Evolutionary conservation across 2,797 vertebrate genomes (phyloP).

Genomic region (Discoglossus pictus): DNA sequence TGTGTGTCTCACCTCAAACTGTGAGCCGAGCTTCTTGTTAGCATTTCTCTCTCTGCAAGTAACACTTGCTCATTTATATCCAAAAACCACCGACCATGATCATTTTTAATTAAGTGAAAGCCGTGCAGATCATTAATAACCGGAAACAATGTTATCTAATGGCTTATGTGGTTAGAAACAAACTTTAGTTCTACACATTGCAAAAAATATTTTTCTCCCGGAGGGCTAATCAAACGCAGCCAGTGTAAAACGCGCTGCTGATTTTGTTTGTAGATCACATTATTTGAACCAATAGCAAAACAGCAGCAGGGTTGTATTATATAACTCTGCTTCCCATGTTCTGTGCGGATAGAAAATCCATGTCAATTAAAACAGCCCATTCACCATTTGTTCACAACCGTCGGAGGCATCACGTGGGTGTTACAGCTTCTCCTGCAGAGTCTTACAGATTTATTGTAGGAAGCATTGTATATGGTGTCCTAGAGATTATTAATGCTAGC

Average conservation of each 20-base stretch:
- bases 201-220: no score
- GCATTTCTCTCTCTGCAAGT: conserved; percentile 12
- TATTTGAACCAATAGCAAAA: no score
- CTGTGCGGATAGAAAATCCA: background rate
- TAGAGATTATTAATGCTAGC: no score
- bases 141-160: no score
- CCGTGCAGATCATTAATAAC: conserved; percentile 1
- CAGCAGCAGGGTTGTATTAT: background rate
- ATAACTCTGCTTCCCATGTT: background rate
- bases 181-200: no score
- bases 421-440: background rate
- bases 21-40: conserved; percentile 1
- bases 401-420: background rate
- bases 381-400: conserved; percentile 3
- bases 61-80: conserved; percentile 1
- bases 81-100: background rate
- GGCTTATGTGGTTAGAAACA: no score
- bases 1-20: conserved; percentile 12
- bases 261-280: no score
- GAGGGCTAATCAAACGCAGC: no score
- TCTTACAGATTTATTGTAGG: conserved; percentile 9
- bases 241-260: no score
- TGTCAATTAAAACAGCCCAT: conserved; percentile 1
- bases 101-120: conserved; percentile 24
- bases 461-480: background rate